These are phyloP conservation scores for Pipistrellus kuhlii DNA, from an alignment of 2,797 vertebrate genomes.

Conservation along the genomic window DNA sequence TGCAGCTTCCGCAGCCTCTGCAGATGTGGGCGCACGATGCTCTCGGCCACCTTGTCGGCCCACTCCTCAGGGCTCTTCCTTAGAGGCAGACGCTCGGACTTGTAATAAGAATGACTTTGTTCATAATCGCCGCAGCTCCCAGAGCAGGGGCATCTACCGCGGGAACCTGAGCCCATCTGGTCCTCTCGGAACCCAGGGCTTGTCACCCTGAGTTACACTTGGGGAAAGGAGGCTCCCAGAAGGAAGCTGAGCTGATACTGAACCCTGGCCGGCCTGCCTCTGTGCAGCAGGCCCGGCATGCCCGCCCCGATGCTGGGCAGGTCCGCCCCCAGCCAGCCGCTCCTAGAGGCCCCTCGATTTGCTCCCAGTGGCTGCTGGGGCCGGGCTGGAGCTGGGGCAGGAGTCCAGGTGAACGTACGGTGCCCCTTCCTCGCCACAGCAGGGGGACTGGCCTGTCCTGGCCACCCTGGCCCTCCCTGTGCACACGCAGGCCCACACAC, in stretches of 20 bases:
- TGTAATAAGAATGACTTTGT: slow-evolving; percentile 48
- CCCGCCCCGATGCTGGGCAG: not conserved
- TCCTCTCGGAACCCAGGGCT: not conserved
- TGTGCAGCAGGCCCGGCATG: fast-evolving
- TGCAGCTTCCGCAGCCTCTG: no score
- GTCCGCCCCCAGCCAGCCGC: not conserved
- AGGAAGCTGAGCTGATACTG: not conserved
- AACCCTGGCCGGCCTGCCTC: not conserved
- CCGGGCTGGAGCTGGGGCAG: not conserved
- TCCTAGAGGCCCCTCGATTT: not conserved
- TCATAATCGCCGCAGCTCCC: not conserved
- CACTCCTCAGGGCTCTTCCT: not conserved
- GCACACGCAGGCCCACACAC: no score
- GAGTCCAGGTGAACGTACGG: not conserved
- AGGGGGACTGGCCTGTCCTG: not conserved
- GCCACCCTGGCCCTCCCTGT: no score
- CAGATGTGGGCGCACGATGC: not conserved
- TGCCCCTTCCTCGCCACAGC: not conserved
- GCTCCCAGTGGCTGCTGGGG: not conserved
- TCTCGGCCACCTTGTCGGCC: not conserved
- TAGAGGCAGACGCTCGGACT: not conserved
- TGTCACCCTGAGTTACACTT: not conserved
- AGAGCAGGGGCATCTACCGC: not conserved
- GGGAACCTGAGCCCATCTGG: not conserved
- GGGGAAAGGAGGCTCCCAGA: not conserved